Evolutionary conservation across 1,140 invertebrate species (phyloP), one percentile per base, ranked within the genome.

Genomic region (Drosophila nikananu): DNA sequence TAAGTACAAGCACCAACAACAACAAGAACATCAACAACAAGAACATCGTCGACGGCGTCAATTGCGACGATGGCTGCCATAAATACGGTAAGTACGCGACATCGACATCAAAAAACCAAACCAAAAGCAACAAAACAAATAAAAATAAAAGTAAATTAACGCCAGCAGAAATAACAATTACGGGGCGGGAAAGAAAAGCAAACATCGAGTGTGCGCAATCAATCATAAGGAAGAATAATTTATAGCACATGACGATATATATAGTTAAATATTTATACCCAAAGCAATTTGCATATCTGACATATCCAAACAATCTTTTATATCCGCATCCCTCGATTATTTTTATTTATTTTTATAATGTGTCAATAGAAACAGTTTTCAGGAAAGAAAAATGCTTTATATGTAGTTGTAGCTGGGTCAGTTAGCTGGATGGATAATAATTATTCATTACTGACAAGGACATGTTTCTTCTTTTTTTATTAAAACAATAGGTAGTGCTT

Each of bases 11-110:
- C 66, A 81, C 73, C 80, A 81, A 61, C 80, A 83, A 66, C 67
- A 71, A 39, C 66, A 80, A n/a, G n/a, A n/a, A 52, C 66, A 82
- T 52, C 67, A 68, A 83, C 61, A 80, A 77, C 67, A 72, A 81
- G 77, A 71, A 81, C 63, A 71, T 64, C 78, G 80, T 84, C 84
- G 77, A 89, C 84, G 61, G 70, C 84, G 81, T 78, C 84, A 90
- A 90, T 87, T 89, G 81, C 86, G 86, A 92, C 84, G 81, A 92
- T 92, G 91, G 91, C 91, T 70, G 83, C 91, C 80, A 91, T 92
- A 79, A 92, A 92, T 82, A 91, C 91, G 91, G 91, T 92, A 92
- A 92, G 91, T 92, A 82, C 79, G 75, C 75, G 86, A 79, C 44
- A 55, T 42, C 59, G 35, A 63, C 72, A 75, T 64, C 27, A 51